Evolutionary conservation across 2,113 vertebrate species (phyloP), one percentile per base, ranked within the genome.

Genomic region (Cyprinodon brontotheroides): DNA sequence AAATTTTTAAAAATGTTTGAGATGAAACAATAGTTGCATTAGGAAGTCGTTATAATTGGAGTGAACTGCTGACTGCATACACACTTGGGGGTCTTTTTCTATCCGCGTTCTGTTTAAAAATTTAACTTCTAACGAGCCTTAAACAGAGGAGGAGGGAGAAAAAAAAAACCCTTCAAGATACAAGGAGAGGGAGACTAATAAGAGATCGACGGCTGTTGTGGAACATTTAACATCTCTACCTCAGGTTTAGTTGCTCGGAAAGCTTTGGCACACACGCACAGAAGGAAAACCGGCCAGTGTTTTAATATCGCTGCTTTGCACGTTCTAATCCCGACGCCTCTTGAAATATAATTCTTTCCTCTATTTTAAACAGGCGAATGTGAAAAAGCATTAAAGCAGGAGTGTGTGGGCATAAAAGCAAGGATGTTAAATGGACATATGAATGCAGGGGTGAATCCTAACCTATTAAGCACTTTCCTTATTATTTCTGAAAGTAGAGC

Each of bases 401-500:
- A 88, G 87, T 92, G 87, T 88, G 90, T 88, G 85, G 81, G 86
- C 79, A 80, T 91, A 88, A 89, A 91, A 89, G 90, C 82, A 85
- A 83, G 69, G 78, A 81, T 83, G 86, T 90, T 90, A 93, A 92
- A 92, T 89, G 89, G 91, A 91, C 91, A 91, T 88, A 89, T 92
- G 92, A 92, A 92, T 92, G 86, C 88, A 84, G 82, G 88, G 89
- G 86, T 89, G 91, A 92, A 90, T 92, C 87, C 87, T 83, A 92
- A 92, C 90, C 92, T 92, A 92, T 93, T 93, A 93, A 90, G 90
- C 86, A 89, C 90, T 93, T 91, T 85, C 75, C 88, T 93, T 93
- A 90, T 93, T 93, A 93, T 92, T 91, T 90, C 88, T 90, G 88
- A 92, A 93, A 93, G 90, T 93, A 87, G 89, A 92, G 90, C 89